A percentile compares a stretch with the other conserved stretches of the same genome.
Evolutionary conservation across 2,797 vertebrate genomes (phyloP).

Genomic region (Chiroxiphia lanceolata): DNA sequence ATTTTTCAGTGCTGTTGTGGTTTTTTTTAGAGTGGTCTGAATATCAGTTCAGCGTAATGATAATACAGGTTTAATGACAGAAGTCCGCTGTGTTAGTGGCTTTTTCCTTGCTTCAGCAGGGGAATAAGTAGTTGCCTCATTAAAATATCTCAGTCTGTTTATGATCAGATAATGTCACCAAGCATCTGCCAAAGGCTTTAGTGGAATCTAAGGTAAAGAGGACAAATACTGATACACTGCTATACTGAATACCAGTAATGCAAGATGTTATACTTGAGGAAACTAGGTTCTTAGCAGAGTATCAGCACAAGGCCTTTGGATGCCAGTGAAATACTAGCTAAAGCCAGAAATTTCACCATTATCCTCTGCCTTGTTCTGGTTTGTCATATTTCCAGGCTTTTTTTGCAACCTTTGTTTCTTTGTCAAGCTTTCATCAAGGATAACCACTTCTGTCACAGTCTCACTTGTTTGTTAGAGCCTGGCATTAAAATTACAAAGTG

Average conservation of each 20-base stretch:
- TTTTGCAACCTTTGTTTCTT: not conserved
- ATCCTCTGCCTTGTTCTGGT: not conserved
- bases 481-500: not conserved
- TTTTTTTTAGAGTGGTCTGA: not conserved
- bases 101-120: not conserved
- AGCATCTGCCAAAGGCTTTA: constrained; percentile 13
- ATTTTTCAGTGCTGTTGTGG: not conserved
- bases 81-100: not conserved
- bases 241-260: not conserved
- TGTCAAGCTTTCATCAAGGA: not conserved
- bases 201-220: not conserved
- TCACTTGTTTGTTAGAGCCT: not conserved
- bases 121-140: not conserved
- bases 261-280: not conserved
- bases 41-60: not conserved
- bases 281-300: not conserved
- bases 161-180: not conserved
- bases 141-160: not conserved
- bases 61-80: not conserved
- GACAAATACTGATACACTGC: not conserved
- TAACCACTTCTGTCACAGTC: not conserved
- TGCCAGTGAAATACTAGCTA: not conserved
- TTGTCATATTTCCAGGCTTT: not conserved
- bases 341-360: not conserved
- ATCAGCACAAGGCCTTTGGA: not conserved